Evolutionary conservation across 2,113 vertebrate genomes (phyloP).

Genomic region (Rhinichthys klamathensis): DNA sequence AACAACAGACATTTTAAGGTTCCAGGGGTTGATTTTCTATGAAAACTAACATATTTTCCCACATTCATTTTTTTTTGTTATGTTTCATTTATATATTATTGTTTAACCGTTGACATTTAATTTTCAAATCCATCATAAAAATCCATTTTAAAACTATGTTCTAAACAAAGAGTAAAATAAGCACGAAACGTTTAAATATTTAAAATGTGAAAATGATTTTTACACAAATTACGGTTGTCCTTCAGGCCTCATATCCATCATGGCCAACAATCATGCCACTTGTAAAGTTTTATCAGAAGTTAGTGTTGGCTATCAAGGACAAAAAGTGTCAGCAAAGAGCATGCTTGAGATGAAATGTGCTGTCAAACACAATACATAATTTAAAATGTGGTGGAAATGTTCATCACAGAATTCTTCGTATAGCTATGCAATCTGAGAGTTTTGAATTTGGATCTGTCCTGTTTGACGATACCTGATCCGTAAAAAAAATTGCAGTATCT

Average conservation of each 20-base stretch:
- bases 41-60: not conserved
- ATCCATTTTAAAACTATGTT: not conserved
- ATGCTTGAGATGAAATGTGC: not conserved
- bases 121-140: not conserved
- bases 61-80: not conserved
- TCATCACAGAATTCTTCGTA: not conserved
- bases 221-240: not conserved
- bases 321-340: not conserved
- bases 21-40: not conserved
- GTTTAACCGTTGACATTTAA: not conserved
- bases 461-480: too few species aligned
- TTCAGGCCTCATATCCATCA: not conserved
- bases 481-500: too few species aligned
- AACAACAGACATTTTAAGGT: too few species aligned
- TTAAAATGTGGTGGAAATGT: not conserved
- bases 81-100: not conserved
- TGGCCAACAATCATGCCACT: not conserved
- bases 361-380: not conserved
- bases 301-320: not conserved
- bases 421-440: not conserved
- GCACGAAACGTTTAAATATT: not conserved
- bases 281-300: not conserved
- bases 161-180: not conserved
- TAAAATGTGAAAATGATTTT: not conserved
- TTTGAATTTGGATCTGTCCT: not conserved